A percentile compares a stretch with the other conserved stretches of the same genome.
phyloP scores from a whole-genome alignment of 1,140 invertebrate species.

The Oedothorax gibbosus region DNA sequence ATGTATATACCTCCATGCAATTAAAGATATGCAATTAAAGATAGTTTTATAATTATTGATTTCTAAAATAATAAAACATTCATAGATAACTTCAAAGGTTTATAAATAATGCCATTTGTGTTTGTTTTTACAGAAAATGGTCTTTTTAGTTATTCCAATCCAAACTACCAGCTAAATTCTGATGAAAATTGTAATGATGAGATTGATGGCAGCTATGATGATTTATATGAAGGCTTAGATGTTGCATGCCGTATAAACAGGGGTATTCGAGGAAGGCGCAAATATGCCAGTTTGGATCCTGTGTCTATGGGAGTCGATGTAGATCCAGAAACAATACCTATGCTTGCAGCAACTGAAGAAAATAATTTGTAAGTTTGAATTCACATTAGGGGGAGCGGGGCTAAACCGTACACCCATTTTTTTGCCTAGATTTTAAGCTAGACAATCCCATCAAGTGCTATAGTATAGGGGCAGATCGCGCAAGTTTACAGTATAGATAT shows the following conservation, averaged over 20 bases:
- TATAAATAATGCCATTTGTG: background rate
- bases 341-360: slow-evolving; percentile 40
- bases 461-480: too few species aligned
- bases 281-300: slow-evolving; percentile 77
- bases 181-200: slow-evolving; percentile 62
- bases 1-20: background rate
- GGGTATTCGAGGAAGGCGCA: slow-evolving; percentile 72
- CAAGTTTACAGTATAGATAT: too few species aligned
- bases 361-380: slow-evolving; percentile 55
- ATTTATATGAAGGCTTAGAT: slow-evolving; percentile 75
- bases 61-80: background rate
- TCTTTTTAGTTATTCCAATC: slow-evolving; percentile 86
- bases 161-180: slow-evolving; percentile 85
- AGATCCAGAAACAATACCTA: slow-evolving; percentile 69
- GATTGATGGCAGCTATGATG: slow-evolving; percentile 60
- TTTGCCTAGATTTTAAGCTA: too few species aligned
- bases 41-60: background rate
- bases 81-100: background rate
- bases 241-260: slow-evolving; percentile 70
- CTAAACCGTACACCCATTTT: too few species aligned
- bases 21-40: background rate
- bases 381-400: background rate
- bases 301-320: slow-evolving; percentile 80
- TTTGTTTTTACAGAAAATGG: slow-evolving; percentile 81
- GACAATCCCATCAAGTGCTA: too few species aligned